These are phyloP conservation scores for Urocolius indicus DNA, from an alignment of 2,113 vertebrate species.

Conservation along the genomic window DNA sequence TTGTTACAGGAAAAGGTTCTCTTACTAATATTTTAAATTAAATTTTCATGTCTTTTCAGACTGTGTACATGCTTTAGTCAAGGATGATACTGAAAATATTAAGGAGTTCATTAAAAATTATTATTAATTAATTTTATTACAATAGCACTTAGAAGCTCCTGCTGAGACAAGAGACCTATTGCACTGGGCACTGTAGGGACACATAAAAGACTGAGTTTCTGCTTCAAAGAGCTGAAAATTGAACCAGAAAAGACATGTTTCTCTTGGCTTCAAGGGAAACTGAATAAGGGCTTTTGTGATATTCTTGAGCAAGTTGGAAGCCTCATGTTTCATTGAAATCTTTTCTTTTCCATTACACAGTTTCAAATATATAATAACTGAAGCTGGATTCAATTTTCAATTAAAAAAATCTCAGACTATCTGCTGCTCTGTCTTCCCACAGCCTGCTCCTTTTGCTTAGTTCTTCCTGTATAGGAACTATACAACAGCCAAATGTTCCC, in stretches of 20 bases:
- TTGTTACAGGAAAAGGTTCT: neutral
- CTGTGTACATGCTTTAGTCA: neutral
- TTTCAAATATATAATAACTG: conserved; percentile 39
- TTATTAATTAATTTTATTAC: conserved; percentile 55
- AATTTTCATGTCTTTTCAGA: conserved; percentile 1
- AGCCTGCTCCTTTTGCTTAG: conserved; percentile 4
- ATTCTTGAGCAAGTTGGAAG: conserved; percentile 33
- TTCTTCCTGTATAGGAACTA: conserved; percentile 3
- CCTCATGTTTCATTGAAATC: conserved; percentile 18
- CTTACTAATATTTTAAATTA: neutral
- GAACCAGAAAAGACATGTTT: conserved; percentile 42
- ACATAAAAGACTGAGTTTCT: conserved; percentile 55
- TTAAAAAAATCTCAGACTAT: conserved; percentile 31
- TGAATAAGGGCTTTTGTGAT: conserved; percentile 40
- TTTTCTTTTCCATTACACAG: conserved; percentile 18
- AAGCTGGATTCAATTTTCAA: conserved; percentile 38
- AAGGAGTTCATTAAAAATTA: conserved; percentile 46
- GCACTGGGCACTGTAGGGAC: conserved; percentile 38
- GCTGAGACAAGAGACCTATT: conserved; percentile 52
- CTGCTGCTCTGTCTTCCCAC: neutral
- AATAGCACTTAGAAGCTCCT: conserved; percentile 2
- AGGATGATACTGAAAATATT: neutral
- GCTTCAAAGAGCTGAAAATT: conserved; percentile 64
- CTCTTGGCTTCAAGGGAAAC: conserved; percentile 55
- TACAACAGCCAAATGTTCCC: neutral